Evolutionary conservation across 2,888 invertebrate genomes (phyloP).

Genomic region (Geotrupes spiniger): DNA sequence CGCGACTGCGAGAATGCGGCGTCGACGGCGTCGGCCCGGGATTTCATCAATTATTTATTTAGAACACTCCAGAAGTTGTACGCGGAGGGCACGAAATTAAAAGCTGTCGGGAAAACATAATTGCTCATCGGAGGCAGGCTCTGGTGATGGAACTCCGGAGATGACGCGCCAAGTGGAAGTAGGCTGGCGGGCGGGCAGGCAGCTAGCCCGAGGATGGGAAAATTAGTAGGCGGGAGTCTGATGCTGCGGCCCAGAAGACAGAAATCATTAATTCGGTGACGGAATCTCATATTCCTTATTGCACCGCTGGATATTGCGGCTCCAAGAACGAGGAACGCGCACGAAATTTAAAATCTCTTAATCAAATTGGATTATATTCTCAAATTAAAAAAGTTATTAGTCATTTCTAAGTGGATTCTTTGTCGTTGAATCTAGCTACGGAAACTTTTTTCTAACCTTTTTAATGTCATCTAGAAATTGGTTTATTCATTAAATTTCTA

Average conservation of each 20-base stretch:
- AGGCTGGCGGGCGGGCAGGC: constrained; percentile 29
- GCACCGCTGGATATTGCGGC: constrained; percentile 17
- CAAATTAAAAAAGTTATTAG: constrained; percentile 13
- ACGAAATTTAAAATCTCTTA: constrained; percentile 4
- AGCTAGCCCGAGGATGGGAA: constrained; percentile 35
- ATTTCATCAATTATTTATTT: constrained; percentile 45
- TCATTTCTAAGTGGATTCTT: too few relatives aligned
- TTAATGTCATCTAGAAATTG: too few relatives aligned
- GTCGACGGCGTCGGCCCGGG: constrained; percentile 30
- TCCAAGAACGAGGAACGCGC: not conserved
- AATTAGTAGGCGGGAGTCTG: constrained; percentile 37
- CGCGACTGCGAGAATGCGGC: constrained; percentile 38
- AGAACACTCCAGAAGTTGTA: constrained; percentile 36
- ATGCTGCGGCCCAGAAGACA: constrained; percentile 34
- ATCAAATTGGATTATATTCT: constrained; percentile 14
- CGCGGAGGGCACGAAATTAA: constrained; percentile 40
- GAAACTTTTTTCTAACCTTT: too few relatives aligned
- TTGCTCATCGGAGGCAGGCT: constrained; percentile 41
- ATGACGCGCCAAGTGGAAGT: constrained; percentile 30
- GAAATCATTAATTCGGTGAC: constrained; percentile 37
- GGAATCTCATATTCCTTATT: constrained; percentile 31
- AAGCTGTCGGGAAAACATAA: constrained; percentile 45
- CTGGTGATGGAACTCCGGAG: constrained; percentile 29
- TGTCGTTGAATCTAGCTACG: too few relatives aligned
- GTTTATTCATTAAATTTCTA: too few relatives aligned